Percentiles rank a stretch among this genome's conserved stretches.
Conservation (phyloP, 2,888 invertebrate genomes). For the Andricus curvator region DNA sequence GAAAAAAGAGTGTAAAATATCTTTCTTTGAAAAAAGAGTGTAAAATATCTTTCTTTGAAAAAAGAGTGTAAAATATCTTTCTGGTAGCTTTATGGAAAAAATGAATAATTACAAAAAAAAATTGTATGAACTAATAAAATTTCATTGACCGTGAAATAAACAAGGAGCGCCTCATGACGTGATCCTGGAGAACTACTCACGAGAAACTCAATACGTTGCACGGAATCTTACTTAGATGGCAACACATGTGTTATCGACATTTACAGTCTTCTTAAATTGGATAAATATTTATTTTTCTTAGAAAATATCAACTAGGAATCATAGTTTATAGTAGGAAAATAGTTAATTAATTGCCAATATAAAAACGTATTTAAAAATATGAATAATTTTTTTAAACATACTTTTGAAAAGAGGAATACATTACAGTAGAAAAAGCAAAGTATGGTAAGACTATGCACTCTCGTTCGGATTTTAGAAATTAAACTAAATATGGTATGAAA, state of each 20-base stretch:
- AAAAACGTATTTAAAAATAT: neutral
- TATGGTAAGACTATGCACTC: neutral
- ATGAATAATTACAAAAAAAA: neutral
- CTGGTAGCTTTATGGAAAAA: too few species aligned
- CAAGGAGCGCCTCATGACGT: slow-evolving; percentile 19
- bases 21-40: too few species aligned
- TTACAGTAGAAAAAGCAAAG: neutral
- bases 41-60: too few species aligned
- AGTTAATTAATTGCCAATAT: neutral
- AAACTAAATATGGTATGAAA: too few species aligned
- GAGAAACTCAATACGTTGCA: neutral
- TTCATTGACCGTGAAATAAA: neutral
- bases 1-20: too few species aligned
- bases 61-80: too few species aligned
- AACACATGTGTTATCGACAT: slow-evolving; percentile 33
- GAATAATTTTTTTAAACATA: neutral
- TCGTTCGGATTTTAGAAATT: too few species aligned
- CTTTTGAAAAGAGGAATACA: neutral
- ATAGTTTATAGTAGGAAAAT: neutral
- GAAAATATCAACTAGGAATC: neutral
- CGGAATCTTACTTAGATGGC: slow-evolving; percentile 27
- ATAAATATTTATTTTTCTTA: neutral
- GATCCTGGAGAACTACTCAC: neutral
- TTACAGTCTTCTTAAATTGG: neutral
- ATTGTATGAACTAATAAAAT: neutral